Evolutionary conservation across 2,113 vertebrate species (phyloP).

Genomic region (Caranx melampygus): DNA sequence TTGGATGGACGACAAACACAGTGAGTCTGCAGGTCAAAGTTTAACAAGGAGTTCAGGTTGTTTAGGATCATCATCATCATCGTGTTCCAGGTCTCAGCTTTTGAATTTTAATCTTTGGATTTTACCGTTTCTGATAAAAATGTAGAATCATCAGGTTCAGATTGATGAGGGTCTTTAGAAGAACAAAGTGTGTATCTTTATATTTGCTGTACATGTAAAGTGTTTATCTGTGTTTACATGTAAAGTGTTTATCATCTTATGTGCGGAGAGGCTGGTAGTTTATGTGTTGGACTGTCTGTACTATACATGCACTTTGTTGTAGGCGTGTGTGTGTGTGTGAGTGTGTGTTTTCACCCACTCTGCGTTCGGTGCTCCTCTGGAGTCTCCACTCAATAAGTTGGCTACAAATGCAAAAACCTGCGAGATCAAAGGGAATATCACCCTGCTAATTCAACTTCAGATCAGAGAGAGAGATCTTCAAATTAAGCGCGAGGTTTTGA

Average conservation of each 20-base stretch:
- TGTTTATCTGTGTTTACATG: no score
- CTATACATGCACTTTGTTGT: not conserved
- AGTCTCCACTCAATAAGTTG: slow-evolving; percentile 60
- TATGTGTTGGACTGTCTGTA: not conserved
- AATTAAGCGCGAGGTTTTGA: slow-evolving; percentile 71
- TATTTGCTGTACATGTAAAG: not conserved
- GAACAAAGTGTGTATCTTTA: not conserved
- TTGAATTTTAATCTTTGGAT: no score
- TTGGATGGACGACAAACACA: not conserved
- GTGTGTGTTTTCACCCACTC: not conserved
- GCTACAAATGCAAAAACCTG: slow-evolving; percentile 70
- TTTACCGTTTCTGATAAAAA: not conserved
- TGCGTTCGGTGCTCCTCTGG: slow-evolving; percentile 26
- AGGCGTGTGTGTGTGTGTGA: slow-evolving; percentile 3
- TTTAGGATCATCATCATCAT: not conserved
- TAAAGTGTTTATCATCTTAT: slow-evolving; percentile 8
- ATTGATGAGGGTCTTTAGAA: not conserved
- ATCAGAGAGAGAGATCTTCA: slow-evolving; percentile 73
- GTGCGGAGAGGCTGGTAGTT: not conserved
- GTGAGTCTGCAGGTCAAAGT: not conserved
- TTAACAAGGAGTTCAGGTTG: not conserved
- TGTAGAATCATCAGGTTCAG: no score
- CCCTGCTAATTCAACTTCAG: slow-evolving; percentile 67
- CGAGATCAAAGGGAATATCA: slow-evolving; percentile 70
- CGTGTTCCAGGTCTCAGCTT: not conserved